Conservation (phyloP, 2,113 vertebrate genomes). For the Syngnathus scovelli region DNA sequence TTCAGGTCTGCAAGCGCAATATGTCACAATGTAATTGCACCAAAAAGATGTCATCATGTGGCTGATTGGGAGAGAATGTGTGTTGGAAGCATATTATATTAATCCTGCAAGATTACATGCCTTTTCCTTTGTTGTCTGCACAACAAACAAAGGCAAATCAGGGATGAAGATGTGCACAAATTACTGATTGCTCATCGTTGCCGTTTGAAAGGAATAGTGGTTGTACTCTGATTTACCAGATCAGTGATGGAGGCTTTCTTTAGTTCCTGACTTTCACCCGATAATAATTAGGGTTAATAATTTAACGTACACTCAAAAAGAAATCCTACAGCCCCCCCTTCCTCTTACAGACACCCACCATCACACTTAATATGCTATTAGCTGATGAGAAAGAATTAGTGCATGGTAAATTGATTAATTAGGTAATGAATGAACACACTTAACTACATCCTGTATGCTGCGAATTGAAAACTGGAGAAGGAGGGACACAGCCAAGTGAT, state of each 20-base stretch:
- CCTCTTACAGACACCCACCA: constrained; percentile 8
- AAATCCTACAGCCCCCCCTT: constrained; percentile 1
- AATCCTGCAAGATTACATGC: neutral
- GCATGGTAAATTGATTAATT: constrained; percentile 57
- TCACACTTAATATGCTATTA: constrained; percentile 51
- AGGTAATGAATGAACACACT: constrained; percentile 60
- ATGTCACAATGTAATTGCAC: constrained; percentile 24
- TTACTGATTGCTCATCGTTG: constrained; percentile 27
- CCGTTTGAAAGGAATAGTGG: constrained; percentile 31
- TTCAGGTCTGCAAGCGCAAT: constrained; percentile 27
- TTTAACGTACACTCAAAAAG: constrained; percentile 39
- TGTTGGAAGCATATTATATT: constrained; percentile 11
- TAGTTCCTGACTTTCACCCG: constrained; percentile 37
- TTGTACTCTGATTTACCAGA: constrained; percentile 43
- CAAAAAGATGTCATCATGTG: neutral
- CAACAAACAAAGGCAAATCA: constrained; percentile 14
- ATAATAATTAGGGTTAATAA: constrained; percentile 52
- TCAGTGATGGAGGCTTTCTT: constrained; percentile 30
- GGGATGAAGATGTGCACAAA: constrained; percentile 8
- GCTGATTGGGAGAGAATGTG: constrained; percentile 7
- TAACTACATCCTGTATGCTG: constrained; percentile 48
- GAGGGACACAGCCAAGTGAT: constrained; percentile 30
- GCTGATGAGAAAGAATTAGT: constrained; percentile 59
- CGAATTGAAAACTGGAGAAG: constrained; percentile 31
- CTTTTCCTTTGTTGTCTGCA: constrained; percentile 6